phyloP scores from a whole-genome alignment of 2,797 vertebrate species.

The Siniperca scherzeri region DNA sequence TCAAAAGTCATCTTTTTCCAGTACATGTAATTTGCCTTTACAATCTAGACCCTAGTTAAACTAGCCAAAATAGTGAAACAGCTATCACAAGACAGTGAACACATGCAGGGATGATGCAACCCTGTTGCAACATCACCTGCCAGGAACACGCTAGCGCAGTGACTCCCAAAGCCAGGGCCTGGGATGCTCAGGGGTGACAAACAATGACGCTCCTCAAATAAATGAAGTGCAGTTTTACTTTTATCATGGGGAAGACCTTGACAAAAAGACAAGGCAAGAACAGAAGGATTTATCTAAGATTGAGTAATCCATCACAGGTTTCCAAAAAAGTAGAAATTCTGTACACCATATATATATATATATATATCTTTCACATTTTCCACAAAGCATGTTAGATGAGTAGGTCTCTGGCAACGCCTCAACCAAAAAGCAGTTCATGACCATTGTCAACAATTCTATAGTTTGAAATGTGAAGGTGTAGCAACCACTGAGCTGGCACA shows the following conservation, averaged over 20 bases:
- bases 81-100: neutral
- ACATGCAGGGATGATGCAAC: slow-evolving; percentile 66
- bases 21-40: neutral
- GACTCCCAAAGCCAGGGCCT: neutral
- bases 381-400: neutral
- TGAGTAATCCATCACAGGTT: neutral
- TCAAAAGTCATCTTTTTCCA: neutral
- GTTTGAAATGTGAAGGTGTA: neutral
- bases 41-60: neutral
- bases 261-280: neutral
- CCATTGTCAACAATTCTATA: neutral
- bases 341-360: neutral
- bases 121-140: slow-evolving; percentile 63
- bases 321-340: neutral
- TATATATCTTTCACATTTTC: neutral
- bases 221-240: neutral
- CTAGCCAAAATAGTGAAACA: neutral
- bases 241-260: neutral
- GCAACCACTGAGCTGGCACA: too few relatives aligned
- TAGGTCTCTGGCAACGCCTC: neutral
- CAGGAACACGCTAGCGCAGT: neutral
- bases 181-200: neutral
- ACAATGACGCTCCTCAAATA: neutral
- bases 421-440: neutral
- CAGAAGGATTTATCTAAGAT: neutral